Conservation (phyloP, 2,888 invertebrate genomes). For the Nomada ruficornis region DNA sequence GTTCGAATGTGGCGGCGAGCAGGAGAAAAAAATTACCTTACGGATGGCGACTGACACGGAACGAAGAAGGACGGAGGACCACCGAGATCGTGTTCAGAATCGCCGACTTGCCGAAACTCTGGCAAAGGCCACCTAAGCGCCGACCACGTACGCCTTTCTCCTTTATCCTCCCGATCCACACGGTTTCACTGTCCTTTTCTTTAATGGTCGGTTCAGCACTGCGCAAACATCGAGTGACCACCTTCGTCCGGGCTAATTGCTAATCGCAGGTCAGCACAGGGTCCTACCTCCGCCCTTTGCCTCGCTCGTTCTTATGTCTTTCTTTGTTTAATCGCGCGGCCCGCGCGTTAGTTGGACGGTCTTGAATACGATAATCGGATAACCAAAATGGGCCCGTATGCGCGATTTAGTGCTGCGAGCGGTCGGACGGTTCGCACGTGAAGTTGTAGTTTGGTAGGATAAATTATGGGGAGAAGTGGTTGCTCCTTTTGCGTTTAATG, state of each 20-base stretch:
- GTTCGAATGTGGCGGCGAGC: conserved; percentile 51
- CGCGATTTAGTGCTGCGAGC: background rate
- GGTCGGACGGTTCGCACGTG: too few species aligned
- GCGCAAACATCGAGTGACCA: conserved; percentile 73
- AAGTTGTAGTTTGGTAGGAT: too few species aligned
- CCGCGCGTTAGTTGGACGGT: background rate
- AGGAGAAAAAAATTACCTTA: conserved; percentile 67
- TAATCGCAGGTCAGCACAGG: conserved; percentile 70
- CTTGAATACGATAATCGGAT: background rate
- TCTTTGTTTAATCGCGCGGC: background rate
- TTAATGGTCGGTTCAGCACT: conserved; percentile 72
- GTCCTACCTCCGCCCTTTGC: conserved; percentile 41
- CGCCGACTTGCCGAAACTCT: conserved; percentile 66
- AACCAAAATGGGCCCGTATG: background rate
- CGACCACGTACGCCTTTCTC: conserved; percentile 31
- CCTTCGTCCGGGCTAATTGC: conserved; percentile 73
- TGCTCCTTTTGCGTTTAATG: too few species aligned
- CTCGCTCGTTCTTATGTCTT: conserved; percentile 43
- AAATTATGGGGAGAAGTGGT: too few species aligned
- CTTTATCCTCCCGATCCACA: background rate
- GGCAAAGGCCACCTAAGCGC: conserved; percentile 68
- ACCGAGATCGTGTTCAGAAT: conserved; percentile 73
- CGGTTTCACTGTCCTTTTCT: conserved; percentile 44
- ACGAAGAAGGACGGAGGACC: conserved; percentile 70
- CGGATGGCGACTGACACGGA: conserved; percentile 49